A percentile compares a stretch with the other conserved stretches of the same genome.
Conservation (phyloP, 2,888 invertebrate species). For the Phoronis australis region DNA sequence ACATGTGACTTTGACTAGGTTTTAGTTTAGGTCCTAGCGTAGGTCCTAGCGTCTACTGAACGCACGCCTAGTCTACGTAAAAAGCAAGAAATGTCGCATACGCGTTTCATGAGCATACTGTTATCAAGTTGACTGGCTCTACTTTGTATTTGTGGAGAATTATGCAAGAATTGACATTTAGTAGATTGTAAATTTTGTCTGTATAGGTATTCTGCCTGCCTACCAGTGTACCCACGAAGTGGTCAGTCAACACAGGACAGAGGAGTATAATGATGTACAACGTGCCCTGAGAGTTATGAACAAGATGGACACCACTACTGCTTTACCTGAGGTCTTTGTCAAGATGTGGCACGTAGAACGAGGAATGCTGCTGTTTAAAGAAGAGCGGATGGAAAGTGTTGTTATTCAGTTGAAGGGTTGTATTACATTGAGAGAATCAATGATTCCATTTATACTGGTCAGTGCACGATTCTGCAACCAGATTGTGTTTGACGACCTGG, state of each 20-base stretch:
- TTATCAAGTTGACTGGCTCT: too few species aligned
- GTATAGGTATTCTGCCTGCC: slow-evolving; percentile 75
- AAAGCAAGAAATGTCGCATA: too few species aligned
- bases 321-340: slow-evolving; percentile 66
- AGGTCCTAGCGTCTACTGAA: too few species aligned
- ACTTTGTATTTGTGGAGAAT: too few species aligned
- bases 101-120: too few species aligned
- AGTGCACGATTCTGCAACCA: background rate
- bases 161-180: too few species aligned
- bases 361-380: slow-evolving; percentile 61
- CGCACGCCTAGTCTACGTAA: too few species aligned
- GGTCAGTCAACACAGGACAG: slow-evolving; percentile 68
- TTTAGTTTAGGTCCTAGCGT: too few species aligned
- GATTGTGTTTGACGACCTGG: background rate
- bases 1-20: too few species aligned
- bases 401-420: background rate
- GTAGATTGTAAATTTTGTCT: too few species aligned
- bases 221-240: slow-evolving; percentile 71
- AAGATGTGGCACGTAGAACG: slow-evolving; percentile 78
- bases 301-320: slow-evolving; percentile 62
- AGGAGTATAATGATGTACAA: slow-evolving; percentile 68
- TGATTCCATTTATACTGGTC: background rate
- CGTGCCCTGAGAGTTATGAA: slow-evolving; percentile 67
- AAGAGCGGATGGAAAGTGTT: slow-evolving; percentile 54
- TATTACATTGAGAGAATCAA: too few species aligned